A percentile compares a stretch with the other conserved stretches of the same genome.
Conservation (phyloP, 2,797 vertebrate species). For the Prunella strophiata region DNA sequence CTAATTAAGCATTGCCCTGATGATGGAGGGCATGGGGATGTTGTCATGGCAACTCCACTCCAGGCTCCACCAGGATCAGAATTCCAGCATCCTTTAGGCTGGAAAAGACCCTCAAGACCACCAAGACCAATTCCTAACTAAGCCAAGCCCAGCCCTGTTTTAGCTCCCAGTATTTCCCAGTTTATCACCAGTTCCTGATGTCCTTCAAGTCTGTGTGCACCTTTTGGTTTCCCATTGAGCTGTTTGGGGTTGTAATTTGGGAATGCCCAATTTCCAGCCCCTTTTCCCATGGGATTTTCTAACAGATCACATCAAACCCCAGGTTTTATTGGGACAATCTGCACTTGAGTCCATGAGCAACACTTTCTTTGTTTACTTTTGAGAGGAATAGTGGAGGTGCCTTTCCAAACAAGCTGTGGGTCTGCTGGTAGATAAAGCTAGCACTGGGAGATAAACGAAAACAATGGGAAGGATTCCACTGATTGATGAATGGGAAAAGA, state of each 20-base stretch:
- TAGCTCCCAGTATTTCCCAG: not conserved
- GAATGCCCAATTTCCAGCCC: not conserved
- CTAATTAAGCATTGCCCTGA: not conserved
- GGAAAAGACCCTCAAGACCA: not conserved
- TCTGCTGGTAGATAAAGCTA: no score
- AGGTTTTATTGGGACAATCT: not conserved
- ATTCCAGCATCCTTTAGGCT: not conserved
- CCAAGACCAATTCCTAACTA: fast-evolving
- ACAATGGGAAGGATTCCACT: no score
- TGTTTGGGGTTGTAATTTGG: not conserved
- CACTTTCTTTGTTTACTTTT: not conserved
- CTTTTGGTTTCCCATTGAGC: not conserved
- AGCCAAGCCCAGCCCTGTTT: not conserved
- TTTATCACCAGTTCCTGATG: fast-evolving
- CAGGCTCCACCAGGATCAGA: not conserved
- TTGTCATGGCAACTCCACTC: not conserved
- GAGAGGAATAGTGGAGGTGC: no score
- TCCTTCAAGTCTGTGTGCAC: not conserved
- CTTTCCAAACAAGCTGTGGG: no score
- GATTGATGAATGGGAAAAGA: no score
- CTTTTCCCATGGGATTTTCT: not conserved
- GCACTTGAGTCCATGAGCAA: not conserved
- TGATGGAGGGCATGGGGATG: not conserved
- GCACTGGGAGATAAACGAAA: no score
- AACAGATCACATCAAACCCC: not conserved